Evolutionary conservation across 2,888 invertebrate genomes (phyloP), one percentile per base, ranked within the genome.

Genomic region (Heliconius sara): DNA sequence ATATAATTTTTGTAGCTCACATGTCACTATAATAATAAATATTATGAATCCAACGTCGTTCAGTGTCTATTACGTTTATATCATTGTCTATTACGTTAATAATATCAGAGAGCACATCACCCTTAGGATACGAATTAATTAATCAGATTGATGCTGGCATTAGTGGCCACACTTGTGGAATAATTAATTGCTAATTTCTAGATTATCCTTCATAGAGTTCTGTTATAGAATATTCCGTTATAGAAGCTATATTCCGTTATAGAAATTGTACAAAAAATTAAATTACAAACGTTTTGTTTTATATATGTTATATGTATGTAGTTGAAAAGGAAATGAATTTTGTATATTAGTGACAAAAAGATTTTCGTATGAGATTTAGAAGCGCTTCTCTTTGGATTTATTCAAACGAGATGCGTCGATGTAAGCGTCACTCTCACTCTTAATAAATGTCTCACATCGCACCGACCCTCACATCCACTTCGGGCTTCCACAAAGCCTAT

Each of bases 401-500:
- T 75, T 75, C 30, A 75, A 65, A 65, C 25, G 43, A 75, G 82
- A 83, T 85, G 84, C 85, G 85, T 86, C 86, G 86, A 86, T 87
- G 86, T 84, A 83, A 82, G 66, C 78, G 75, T 81, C 81, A 81
- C 80, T 82, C 82, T 39, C 34, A 9, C 43, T 65, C 70, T 77
- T 77, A 79, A 79, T 79, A 67, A 85, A 83, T 81, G 81, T 71
- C 72, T 68, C 77, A n/a, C 77, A 25, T 66, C 43, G 75, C 82
- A 73, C 67, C 27, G 79, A 65, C 79, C 73, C 74, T 66, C 30
- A 43, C 66, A 65, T 52, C 77, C 77, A 75, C 77, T 77, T 75
- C 63, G 79, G 63, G 79, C 78, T 87, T 84, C 87, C 84, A 84
- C 85, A 80, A 76, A 76, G 81, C 82, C 84, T 84, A 87, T 84